A percentile compares a stretch with the other conserved stretches of the same genome.
Evolutionary conservation across 2,797 vertebrate species (phyloP).

Genomic region (Pipistrellus pygmaeus): DNA sequence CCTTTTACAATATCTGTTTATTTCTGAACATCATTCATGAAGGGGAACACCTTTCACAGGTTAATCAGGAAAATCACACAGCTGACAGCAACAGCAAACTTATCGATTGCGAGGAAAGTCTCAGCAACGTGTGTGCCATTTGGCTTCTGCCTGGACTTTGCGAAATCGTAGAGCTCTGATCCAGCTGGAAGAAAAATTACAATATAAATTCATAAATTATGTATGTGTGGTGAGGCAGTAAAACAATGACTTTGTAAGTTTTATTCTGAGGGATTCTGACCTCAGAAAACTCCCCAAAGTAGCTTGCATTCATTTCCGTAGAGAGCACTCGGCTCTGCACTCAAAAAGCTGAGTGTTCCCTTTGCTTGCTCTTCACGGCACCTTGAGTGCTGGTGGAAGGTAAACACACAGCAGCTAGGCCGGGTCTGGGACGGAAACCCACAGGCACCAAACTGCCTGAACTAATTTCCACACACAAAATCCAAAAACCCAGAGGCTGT

Average conservation of each 20-base stretch:
- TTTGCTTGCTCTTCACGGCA: slow-evolving; percentile 69
- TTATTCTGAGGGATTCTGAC: slow-evolving; percentile 58
- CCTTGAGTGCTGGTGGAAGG: slow-evolving; percentile 67
- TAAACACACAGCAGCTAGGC: slow-evolving; percentile 57
- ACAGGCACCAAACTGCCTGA: slow-evolving; percentile 61
- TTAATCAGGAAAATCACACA: slow-evolving; percentile 26
- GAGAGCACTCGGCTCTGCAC: slow-evolving; percentile 72
- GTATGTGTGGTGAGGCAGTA: slow-evolving; percentile 69
- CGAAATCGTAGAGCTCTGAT: slow-evolving; percentile 48
- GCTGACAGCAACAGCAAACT: slow-evolving; percentile 28
- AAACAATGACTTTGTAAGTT: slow-evolving; percentile 79
- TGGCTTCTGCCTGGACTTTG: not conserved
- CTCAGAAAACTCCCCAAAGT: slow-evolving; percentile 71
- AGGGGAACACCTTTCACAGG: slow-evolving; percentile 67
- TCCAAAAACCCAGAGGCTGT: slow-evolving; percentile 72
- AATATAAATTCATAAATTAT: slow-evolving; percentile 72
- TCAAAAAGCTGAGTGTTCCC: slow-evolving; percentile 60
- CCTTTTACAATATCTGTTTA: slow-evolving; percentile 49
- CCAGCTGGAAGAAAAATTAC: slow-evolving; percentile 58
- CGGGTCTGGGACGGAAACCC: slow-evolving; percentile 72
- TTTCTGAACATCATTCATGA: slow-evolving; percentile 59
- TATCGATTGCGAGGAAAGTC: not conserved
- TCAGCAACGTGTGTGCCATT: not conserved
- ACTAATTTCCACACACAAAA: slow-evolving; percentile 64
- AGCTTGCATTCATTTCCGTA: slow-evolving; percentile 69